Evolutionary conservation across 37 sponge, comb jelly and placozoan species (phyloP).

Genomic region (Theonella swinhoei): DNA sequence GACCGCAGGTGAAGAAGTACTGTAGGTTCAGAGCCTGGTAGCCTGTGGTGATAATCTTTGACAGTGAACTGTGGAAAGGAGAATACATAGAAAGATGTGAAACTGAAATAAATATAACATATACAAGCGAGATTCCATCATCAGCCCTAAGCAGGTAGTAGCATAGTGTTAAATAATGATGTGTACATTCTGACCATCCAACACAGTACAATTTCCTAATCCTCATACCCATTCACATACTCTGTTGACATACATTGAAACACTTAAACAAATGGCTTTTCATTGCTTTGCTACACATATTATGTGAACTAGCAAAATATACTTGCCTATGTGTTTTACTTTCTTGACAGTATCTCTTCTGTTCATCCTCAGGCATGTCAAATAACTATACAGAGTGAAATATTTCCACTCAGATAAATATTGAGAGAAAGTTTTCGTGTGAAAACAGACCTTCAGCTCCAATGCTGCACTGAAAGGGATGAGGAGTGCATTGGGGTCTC

Average conservation of each 20-base stretch:
- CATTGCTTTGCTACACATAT: too few species aligned
- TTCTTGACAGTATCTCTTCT: slow-evolving; percentile 43
- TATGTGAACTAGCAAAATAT: too few species aligned
- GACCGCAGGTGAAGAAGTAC: slow-evolving; percentile 97
- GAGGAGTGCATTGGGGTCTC: slow-evolving; percentile 81
- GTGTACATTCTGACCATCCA: not conserved
- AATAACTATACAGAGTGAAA: slow-evolving; percentile 37
- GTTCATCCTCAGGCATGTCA: slow-evolving; percentile 73
- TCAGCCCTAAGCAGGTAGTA: too few species aligned
- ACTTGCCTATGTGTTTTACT: slow-evolving; percentile 66
- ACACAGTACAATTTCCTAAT: not conserved
- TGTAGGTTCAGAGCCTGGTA: slow-evolving; percentile 90
- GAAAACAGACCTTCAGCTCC: slow-evolving; percentile 63
- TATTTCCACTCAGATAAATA: not conserved
- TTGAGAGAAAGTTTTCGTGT: not conserved
- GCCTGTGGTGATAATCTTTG: slow-evolving; percentile 94
- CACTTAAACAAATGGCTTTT: too few species aligned
- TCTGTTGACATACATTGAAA: too few species aligned
- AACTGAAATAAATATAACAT: too few species aligned
- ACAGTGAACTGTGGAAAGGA: slow-evolving; percentile 57
- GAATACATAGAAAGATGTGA: too few species aligned
- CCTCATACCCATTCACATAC: not conserved
- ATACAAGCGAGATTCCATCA: too few species aligned
- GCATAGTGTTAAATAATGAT: too few species aligned
- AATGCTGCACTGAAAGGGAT: slow-evolving; percentile 94